These are phyloP conservation scores for Cydia amplana DNA, from an alignment of 1,140 invertebrate genomes.

Conservation along the genomic window DNA sequence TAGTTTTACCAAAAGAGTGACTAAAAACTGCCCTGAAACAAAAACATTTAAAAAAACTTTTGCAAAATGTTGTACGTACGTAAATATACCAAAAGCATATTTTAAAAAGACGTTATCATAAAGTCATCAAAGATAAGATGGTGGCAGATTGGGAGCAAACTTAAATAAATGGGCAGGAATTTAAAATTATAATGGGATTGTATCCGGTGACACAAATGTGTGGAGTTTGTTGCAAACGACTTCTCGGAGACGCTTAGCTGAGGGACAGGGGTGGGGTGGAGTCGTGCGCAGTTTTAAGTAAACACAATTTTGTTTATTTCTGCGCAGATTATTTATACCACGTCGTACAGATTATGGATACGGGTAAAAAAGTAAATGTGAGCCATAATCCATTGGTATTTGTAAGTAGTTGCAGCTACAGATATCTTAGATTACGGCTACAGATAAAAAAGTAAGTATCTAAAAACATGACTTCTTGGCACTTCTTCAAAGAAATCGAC, in stretches of 20 bases:
- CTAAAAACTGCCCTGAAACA: too few relatives aligned
- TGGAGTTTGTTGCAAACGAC: conserved; percentile 79
- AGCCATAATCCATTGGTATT: too few relatives aligned
- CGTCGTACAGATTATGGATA: too few relatives aligned
- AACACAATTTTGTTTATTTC: background rate
- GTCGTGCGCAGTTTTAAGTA: conserved; percentile 1
- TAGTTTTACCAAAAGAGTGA: too few relatives aligned
- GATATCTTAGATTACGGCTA: too few relatives aligned
- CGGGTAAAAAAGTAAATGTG: background rate
- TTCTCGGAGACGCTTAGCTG: conserved; percentile 66
- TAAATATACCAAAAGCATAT: conserved; percentile 28
- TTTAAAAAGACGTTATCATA: conserved; percentile 55
- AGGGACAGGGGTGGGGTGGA: conserved; percentile 50
- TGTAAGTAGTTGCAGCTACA: too few relatives aligned
- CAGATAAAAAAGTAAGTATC: too few relatives aligned
- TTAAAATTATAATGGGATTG: conserved; percentile 79
- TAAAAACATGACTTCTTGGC: too few relatives aligned
- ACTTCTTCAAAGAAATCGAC: too few relatives aligned
- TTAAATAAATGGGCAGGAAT: conserved; percentile 77
- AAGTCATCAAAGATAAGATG: conserved; percentile 66
- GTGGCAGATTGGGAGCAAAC: conserved; percentile 66
- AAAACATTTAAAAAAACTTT: background rate
- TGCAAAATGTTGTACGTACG: background rate
- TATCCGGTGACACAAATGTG: conserved; percentile 80
- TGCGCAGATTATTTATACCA: background rate